A percentile compares a stretch with the other conserved stretches of the same genome.
These are phyloP conservation scores for Sycophaga agraensis DNA, from an alignment of 1,140 invertebrate species.

Conservation along the genomic window DNA sequence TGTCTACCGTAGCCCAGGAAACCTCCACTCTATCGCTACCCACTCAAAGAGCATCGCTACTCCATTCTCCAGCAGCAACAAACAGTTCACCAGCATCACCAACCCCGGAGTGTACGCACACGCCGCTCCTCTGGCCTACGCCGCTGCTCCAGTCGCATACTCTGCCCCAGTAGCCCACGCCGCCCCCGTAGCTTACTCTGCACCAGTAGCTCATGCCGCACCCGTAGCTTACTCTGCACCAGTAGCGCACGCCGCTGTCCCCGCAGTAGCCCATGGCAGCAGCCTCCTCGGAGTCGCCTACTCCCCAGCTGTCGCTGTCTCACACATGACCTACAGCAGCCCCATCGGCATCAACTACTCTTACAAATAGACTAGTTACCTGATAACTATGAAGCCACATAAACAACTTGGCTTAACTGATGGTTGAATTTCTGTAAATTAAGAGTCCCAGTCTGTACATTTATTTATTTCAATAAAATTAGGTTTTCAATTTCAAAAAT, in stretches of 20 bases:
- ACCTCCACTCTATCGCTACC: slow-evolving; percentile 65
- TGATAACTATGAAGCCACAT: no score
- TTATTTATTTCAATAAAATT: not conserved
- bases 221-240: slow-evolving; percentile 30
- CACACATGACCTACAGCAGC: slow-evolving; percentile 67
- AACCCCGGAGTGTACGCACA: slow-evolving; percentile 54
- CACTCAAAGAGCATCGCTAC: slow-evolving; percentile 68
- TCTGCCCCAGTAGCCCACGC: slow-evolving; percentile 33
- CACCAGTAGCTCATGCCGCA: slow-evolving; percentile 30
- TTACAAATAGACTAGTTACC: not conserved
- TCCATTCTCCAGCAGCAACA: slow-evolving; percentile 69
- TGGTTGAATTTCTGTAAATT: not conserved
- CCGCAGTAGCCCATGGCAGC: slow-evolving; percentile 27
- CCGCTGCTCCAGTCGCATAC: slow-evolving; percentile 33
- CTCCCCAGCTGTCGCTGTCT: slow-evolving; percentile 67
- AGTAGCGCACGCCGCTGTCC: slow-evolving; percentile 32
- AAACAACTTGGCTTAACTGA: not conserved
- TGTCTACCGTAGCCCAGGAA: slow-evolving; percentile 64
- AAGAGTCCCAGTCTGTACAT: not conserved
- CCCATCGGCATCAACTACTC: slow-evolving; percentile 57
- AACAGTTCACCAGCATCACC: slow-evolving; percentile 64
- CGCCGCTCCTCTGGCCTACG: slow-evolving; percentile 53
- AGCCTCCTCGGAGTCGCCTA: slow-evolving; percentile 55
- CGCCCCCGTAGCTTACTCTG: slow-evolving; percentile 34
- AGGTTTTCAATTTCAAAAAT: no score